phyloP scores from a whole-genome alignment of 2,888 invertebrate genomes.

The Eueremaeus valkanovi region DNA sequence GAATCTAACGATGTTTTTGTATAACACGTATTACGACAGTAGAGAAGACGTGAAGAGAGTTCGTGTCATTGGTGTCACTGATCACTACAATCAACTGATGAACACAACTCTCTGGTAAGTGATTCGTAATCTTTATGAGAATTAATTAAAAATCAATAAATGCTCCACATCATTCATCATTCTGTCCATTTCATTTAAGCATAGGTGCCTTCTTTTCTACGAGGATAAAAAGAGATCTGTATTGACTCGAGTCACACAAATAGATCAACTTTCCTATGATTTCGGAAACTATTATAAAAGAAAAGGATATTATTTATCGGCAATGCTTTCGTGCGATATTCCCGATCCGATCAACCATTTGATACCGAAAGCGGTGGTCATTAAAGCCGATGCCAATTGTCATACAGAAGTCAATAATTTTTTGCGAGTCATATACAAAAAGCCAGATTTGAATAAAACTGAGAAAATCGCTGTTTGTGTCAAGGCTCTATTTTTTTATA shows the following conservation, averaged over 20 bases:
- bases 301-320: not conserved
- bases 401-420: not conserved
- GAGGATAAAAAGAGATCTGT: conserved; percentile 26
- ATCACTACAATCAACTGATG: not conserved
- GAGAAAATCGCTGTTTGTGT: conserved; percentile 27
- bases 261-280: conserved; percentile 25
- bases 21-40: conserved; percentile 39
- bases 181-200: too few species aligned
- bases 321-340: conserved; percentile 24
- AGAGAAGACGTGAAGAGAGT: not conserved
- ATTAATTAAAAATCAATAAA: too few species aligned
- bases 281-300: conserved; percentile 28
- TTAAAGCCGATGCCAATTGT: not conserved
- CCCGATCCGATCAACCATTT: not conserved
- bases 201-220: conserved; percentile 33
- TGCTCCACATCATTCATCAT: too few species aligned
- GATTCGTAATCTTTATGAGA: too few species aligned
- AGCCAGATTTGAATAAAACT: not conserved
- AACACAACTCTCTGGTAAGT: not conserved
- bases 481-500: conserved; percentile 11
- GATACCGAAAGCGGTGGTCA: conserved; percentile 11
- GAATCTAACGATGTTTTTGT: not conserved
- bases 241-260: conserved; percentile 7
- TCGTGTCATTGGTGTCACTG: not conserved
- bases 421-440: conserved; percentile 34